Percentiles rank a stretch among this genome's conserved stretches.
These are phyloP conservation scores for Amphiduros pacificus DNA, from an alignment of 2,888 invertebrate genomes.

Conservation along the genomic window DNA sequence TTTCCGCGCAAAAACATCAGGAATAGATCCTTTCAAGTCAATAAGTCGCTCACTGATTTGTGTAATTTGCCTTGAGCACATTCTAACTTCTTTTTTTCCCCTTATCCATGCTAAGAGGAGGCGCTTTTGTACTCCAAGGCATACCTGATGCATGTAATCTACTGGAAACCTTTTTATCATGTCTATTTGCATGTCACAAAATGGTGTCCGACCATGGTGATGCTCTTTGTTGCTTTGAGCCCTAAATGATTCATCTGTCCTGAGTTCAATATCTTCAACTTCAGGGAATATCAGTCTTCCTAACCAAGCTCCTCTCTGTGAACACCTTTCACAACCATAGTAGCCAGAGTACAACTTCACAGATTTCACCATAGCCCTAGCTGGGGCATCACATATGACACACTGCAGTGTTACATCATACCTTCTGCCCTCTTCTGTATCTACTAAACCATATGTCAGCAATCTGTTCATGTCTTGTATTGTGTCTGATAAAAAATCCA, in stretches of 20 bases:
- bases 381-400: conserved; percentile 27
- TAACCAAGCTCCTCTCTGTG: conserved; percentile 13
- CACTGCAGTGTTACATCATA: no score
- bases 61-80: conserved; percentile 7
- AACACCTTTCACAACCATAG: conserved; percentile 25
- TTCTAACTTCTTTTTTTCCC: conserved; percentile 26
- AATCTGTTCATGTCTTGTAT: background rate
- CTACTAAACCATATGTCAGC: no score
- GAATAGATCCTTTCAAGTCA: conserved; percentile 19
- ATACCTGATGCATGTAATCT: conserved; percentile 50
- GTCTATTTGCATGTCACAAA: background rate
- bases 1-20: conserved; percentile 35
- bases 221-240: background rate
- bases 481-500: background rate
- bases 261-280: background rate
- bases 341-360: conserved; percentile 22
- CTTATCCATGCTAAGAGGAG: conserved; percentile 32
- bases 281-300: background rate
- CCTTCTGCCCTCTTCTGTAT: no score
- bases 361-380: conserved; percentile 21
- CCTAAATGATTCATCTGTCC: background rate
- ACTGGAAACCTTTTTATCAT: conserved; percentile 14
- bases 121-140: conserved; percentile 39
- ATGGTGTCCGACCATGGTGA: background rate
- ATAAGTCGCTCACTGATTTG: conserved; percentile 20